Evolutionary conservation across 1,140 invertebrate genomes (phyloP), one percentile per base, ranked within the genome.

Genomic region (Listronotus bonariensis): DNA sequence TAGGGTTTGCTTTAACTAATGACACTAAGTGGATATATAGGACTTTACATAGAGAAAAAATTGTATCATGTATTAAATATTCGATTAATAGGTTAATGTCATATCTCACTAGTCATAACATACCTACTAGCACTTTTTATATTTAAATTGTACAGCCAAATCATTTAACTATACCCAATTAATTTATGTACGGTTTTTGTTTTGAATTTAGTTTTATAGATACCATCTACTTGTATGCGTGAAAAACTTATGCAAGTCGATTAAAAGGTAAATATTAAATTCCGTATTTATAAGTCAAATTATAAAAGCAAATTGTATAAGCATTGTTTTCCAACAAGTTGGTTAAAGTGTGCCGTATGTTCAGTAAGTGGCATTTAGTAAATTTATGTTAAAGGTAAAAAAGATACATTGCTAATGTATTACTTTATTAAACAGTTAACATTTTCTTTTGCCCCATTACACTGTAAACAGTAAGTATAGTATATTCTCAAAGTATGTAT

Each of bases 21-120:
- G 7, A 52, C 26, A 11, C 3, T 32, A 52, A 52, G 49, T 26
- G 26, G 18, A 31, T 45, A 17, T 10, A 45, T n/a, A 45, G 14
- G 15, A 45, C 43, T 6, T 10, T 14, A 45, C 9, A 45, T 45
- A 12, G 4, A 17, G 43, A 45, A 45, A 2, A 45, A 45, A 6
- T 45, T 45, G 43, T 15, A 45, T 17, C 15, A 20, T 36, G 34
- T 15, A 45, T 17, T 15, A 45, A 45, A 45, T 15, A 2, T 45
- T 18, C 1, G 14, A 45, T n/a, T 14, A 18, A 15, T 17, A 17
- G 42, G 7, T 11, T 45, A 17, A 15, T 15, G 8, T 45, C 17
- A 45, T 45, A 45, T n/a, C 17, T 45, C 42, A 15, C 42, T 45
- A 45, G 42, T 45, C 42, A 45, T 45, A 45, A 11, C 7, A 45